A percentile compares a stretch with the other conserved stretches of the same genome.
Conservation (phyloP, 1,140 invertebrate genomes). For the Cotesia vestalis region DNA sequence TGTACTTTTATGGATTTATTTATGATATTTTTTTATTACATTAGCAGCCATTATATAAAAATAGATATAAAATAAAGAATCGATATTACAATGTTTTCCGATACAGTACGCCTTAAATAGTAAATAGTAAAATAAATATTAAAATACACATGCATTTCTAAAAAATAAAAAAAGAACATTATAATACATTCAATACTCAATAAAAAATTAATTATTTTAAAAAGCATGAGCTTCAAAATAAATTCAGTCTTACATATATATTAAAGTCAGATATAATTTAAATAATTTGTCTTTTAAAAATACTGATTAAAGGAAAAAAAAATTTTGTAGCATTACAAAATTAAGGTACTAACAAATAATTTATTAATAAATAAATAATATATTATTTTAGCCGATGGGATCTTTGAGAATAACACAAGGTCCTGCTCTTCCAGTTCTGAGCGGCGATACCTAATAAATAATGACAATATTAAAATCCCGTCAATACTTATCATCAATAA, state of each 20-base stretch:
- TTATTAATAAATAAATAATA: constrained; percentile 1
- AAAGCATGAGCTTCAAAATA: no score
- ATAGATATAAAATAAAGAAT: no score
- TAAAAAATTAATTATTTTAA: neutral
- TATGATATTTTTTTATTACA: neutral
- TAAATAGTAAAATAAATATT: neutral
- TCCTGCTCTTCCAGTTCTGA: constrained; percentile 83
- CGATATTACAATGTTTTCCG: no score
- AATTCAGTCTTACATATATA: no score
- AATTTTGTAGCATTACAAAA: neutral
- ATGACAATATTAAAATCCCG: constrained; percentile 25
- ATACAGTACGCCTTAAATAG: no score
- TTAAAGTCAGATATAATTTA: no score
- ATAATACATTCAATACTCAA: no score
- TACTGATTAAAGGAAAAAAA: neutral
- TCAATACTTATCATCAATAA: constrained; percentile 1
- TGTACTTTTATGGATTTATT: constrained; percentile 8
- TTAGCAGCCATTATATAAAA: neutral
- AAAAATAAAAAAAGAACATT: no score
- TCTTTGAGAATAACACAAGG: constrained; percentile 79
- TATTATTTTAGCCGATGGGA: constrained; percentile 38
- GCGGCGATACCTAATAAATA: constrained; percentile 71
- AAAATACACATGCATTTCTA: no score
- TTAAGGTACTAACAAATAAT: neutral
- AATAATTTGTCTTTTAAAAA: neutral